phyloP scores from a whole-genome alignment of 2,113 vertebrate species.

The Macaca nemestrina region DNA sequence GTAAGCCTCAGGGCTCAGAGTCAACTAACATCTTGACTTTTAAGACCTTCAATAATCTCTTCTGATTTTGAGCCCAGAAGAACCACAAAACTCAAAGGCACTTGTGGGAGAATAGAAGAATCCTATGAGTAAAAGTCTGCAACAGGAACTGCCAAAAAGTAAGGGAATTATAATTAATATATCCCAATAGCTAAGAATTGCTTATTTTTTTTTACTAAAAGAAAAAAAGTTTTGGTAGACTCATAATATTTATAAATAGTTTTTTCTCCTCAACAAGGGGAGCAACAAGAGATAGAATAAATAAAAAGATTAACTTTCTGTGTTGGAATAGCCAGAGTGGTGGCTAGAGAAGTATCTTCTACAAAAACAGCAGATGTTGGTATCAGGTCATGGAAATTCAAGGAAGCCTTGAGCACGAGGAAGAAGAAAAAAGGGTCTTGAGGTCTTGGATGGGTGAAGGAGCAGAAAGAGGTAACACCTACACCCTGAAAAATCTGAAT shows the following conservation, averaged over 20 bases:
- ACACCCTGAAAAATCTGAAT: not conserved
- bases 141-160: not conserved
- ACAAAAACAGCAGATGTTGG: not conserved
- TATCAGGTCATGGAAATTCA: not conserved
- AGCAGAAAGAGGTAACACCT: not conserved
- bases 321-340: not conserved
- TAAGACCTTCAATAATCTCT: not conserved
- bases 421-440: not conserved
- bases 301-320: not conserved
- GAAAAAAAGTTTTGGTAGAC: not conserved
- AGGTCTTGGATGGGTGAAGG: not conserved
- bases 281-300: not conserved
- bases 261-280: no score
- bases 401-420: not conserved
- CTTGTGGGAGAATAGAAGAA: not conserved
- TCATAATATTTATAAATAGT: not conserved
- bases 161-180: not conserved
- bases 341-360: not conserved
- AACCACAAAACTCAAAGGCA: not conserved
- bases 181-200: not conserved
- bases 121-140: not conserved
- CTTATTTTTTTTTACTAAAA: not conserved
- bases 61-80: not conserved
- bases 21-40: not conserved
- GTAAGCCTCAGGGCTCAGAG: not conserved